Evolutionary conservation across 2,797 vertebrate species (phyloP).

Genomic region (Tragelaphus eurycerus): DNA sequence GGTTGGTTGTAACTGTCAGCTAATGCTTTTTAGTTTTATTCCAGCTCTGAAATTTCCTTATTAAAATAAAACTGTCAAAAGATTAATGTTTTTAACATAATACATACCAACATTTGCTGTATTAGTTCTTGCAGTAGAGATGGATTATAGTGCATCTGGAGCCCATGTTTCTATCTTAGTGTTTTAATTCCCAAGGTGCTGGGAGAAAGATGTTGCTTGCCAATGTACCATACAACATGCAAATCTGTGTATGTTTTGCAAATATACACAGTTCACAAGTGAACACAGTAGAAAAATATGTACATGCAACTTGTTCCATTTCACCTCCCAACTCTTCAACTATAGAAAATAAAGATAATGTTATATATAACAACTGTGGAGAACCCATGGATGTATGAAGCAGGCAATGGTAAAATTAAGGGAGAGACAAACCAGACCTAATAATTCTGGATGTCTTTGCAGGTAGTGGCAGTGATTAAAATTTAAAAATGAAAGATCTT

Average conservation of each 20-base stretch:
- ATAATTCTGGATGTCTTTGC: conserved; percentile 8
- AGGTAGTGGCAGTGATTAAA: background rate
- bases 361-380: conserved; percentile 31
- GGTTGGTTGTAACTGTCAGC: background rate
- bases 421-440: conserved; percentile 5
- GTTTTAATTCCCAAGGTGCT: conserved; percentile 41
- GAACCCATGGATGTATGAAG: background rate
- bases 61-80: background rate
- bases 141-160: conserved; percentile 40
- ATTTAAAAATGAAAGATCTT: background rate
- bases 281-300: conserved; percentile 79
- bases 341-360: conserved; percentile 73
- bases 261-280: background rate
- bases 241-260: conserved; percentile 51
- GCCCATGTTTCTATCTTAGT: background rate
- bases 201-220: conserved; percentile 75
- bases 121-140: background rate
- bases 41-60: background rate
- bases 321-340: conserved; percentile 39
- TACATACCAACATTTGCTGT: conserved; percentile 52
- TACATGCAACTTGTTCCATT: conserved; percentile 49
- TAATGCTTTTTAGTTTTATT: background rate
- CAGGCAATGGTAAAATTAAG: conserved; percentile 37
- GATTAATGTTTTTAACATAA: conserved; percentile 39
- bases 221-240: conserved; percentile 55